Evolutionary conservation across 1,140 invertebrate species (phyloP), one percentile per base, ranked within the genome.

Genomic region (Teleogryllus occipitalis): DNA sequence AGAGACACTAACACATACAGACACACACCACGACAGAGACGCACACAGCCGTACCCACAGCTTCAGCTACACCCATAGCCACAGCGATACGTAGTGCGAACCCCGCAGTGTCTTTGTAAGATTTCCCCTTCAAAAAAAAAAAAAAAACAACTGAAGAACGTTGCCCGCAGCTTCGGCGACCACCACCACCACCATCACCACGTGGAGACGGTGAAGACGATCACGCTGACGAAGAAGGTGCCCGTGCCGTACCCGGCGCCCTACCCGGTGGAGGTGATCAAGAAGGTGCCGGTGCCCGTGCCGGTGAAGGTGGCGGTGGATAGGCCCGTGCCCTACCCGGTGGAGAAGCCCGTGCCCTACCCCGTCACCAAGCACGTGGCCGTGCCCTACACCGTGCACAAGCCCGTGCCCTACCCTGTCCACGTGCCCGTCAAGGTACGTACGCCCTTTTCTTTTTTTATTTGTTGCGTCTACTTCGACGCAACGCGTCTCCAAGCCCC

Each of bases 181-280:
- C 15, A 8, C 49, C 8, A 47, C 54, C 77, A 72, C 47, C n/a
- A 47, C 8, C n/a, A 75, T n/a, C 76, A 76, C n/a, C 76, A 76
- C 12, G n/a, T 48, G 15, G 76, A 77, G 8, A 47, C 47, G 85
- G 87, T 77, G 14, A 49, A 48, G 47, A 77, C 76, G 39, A 77
- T 77, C 47, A 93, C 92, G 79, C 87, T 93, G 82, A 93, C 92
- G 49, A 86, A 93, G 22, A 89, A 92, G 74, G 94, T 94, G 85
- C 91, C 91, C 89, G 81, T 86, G 88, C 87, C 87, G 22, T 87
- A 92, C 80, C 76, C 86, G 18, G 48, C 47, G 76, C 76, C 76
- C 21, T 77, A 77, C 76, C 47, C 76, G 3, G 76, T 77, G 39
- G 48, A 39, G 0, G 79, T 80, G 27, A 77, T 78, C 47, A 80